Percentiles rank a stretch among this genome's conserved stretches.
Evolutionary conservation across 1,140 invertebrate species (phyloP).

Genomic region (Heliconius hewitsoni): DNA sequence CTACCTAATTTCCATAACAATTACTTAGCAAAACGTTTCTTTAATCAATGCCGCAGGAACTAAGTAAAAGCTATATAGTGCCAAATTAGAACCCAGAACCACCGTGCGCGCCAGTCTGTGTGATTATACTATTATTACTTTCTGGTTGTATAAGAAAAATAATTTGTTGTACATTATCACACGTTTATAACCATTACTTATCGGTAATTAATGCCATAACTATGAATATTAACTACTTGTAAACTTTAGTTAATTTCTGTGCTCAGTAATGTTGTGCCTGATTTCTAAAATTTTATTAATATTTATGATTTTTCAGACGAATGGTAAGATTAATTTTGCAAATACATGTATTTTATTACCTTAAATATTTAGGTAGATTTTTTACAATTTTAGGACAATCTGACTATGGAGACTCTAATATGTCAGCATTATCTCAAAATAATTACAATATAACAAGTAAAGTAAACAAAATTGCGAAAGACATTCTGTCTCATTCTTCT

Average conservation of each 20-base stretch:
- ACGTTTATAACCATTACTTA: background rate
- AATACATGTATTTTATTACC: background rate
- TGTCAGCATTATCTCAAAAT: background rate
- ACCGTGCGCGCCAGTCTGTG: background rate
- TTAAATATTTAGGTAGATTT: background rate
- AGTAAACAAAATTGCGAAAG: slow-evolving; percentile 36
- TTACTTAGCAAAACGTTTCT: too few relatives aligned
- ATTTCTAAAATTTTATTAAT: slow-evolving; percentile 8
- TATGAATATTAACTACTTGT: background rate
- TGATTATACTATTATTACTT: background rate
- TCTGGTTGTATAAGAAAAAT: background rate
- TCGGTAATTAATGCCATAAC: background rate
- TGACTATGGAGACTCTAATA: background rate
- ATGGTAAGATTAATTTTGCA: background rate
- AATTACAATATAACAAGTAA: slow-evolving; percentile 32
- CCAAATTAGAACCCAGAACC: background rate
- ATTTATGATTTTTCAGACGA: background rate
- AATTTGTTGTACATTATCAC: background rate
- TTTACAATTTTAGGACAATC: background rate
- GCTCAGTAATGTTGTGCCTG: background rate
- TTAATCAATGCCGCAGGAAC: too few relatives aligned
- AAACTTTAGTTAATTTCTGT: background rate
- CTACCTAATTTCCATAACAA: too few relatives aligned
- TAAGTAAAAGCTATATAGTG: too few relatives aligned
- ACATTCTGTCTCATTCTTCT: slow-evolving; percentile 22